Conservation (phyloP, 2,797 vertebrate species). For the Staurois parvus region DNA sequence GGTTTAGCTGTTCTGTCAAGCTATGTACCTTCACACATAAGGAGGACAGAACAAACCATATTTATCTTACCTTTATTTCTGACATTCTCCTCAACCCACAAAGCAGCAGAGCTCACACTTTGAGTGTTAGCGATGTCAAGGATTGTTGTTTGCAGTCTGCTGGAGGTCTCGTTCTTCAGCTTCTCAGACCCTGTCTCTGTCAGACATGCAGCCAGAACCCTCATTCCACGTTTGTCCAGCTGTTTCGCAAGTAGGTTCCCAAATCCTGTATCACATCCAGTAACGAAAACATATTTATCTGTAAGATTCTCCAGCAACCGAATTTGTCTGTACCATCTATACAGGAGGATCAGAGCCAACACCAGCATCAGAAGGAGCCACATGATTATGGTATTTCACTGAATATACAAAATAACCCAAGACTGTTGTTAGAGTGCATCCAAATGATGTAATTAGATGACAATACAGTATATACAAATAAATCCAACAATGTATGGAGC, state of each 20-base stretch:
- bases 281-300: constrained; percentile 72
- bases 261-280: constrained; percentile 74
- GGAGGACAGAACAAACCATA: no score
- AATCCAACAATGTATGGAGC: not conserved
- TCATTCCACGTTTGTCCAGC: constrained; percentile 80
- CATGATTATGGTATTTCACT: constrained; percentile 21
- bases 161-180: constrained; percentile 63
- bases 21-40: no score
- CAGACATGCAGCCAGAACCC: constrained; percentile 83
- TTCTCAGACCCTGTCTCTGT: constrained; percentile 77
- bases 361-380: constrained; percentile 36
- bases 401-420: not conserved
- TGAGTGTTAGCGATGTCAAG: constrained; percentile 69
- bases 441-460: not conserved
- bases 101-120: constrained; percentile 58
- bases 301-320: constrained; percentile 62
- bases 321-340: constrained; percentile 63
- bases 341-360: constrained; percentile 56
- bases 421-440: no score
- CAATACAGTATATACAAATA: no score
- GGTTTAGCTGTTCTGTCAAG: no score
- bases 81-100: constrained; percentile 58
- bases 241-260: constrained; percentile 83
- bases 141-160: constrained; percentile 67
- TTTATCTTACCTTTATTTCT: constrained; percentile 54